Percentiles rank a stretch among this genome's conserved stretches.
phyloP scores from a whole-genome alignment of 2,888 invertebrate species.

The Candidula unifasciata region DNA sequence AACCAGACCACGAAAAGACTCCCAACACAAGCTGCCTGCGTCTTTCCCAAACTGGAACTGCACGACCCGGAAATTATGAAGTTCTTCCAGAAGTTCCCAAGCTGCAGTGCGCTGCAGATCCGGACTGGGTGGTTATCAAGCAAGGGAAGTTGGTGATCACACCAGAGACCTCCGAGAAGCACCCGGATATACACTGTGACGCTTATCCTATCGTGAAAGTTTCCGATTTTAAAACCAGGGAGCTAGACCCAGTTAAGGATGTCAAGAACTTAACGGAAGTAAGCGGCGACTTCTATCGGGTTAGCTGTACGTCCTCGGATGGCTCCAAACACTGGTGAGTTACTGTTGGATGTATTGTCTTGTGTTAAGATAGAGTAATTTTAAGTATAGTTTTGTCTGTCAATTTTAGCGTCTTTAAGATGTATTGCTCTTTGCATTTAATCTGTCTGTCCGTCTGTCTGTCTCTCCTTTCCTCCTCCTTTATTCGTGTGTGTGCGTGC shows the following conservation, averaged over 20 bases:
- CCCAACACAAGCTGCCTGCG: neutral
- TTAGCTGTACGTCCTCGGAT: conserved; percentile 2
- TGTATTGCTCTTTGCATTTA: neutral
- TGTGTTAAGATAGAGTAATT: too few relatives aligned
- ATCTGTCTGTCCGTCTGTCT: neutral
- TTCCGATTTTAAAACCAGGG: conserved; percentile 17
- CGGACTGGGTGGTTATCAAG: conserved; percentile 17
- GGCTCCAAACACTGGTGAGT: conserved; percentile 3
- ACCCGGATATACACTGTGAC: conserved; percentile 25
- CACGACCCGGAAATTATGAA: conserved; percentile 35
- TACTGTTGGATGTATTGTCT: neutral
- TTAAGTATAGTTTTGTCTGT: too few relatives aligned
- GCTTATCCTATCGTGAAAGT: conserved; percentile 26
- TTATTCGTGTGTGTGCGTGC: too few relatives aligned
- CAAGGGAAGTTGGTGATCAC: neutral
- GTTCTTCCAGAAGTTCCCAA: conserved; percentile 3
- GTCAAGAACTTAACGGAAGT: conserved; percentile 22
- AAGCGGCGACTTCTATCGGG: conserved; percentile 28
- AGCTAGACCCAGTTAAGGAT: conserved; percentile 3
- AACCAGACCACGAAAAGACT: neutral
- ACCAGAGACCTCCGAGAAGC: neutral
- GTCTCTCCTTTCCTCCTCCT: neutral
- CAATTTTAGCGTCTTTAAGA: too few relatives aligned
- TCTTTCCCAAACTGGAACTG: conserved; percentile 23
- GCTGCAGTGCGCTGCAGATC: neutral